A percentile compares a stretch with the other conserved stretches of the same genome.
These are phyloP conservation scores for Invenusta paracnida DNA, from an alignment of 2,888 invertebrate species.

Conservation along the genomic window DNA sequence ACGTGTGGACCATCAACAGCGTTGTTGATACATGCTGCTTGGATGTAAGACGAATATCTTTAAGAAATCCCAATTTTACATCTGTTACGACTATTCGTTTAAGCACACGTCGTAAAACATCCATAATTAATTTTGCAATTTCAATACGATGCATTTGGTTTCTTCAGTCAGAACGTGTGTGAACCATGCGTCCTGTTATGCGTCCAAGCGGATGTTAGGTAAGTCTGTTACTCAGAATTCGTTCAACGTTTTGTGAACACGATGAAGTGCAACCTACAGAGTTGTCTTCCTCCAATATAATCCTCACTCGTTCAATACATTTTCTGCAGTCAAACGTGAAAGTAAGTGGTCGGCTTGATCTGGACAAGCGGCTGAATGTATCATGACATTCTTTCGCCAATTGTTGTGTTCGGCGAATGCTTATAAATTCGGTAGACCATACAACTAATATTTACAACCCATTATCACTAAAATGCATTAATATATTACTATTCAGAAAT, in stretches of 20 bases:
- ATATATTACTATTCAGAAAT: not conserved
- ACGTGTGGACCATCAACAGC: not conserved
- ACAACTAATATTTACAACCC: too few species aligned
- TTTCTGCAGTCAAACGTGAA: too few species aligned
- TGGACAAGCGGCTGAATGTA: not conserved
- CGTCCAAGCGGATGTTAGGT: not conserved
- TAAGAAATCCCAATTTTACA: not conserved
- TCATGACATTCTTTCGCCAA: too few species aligned
- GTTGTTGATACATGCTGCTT: not conserved
- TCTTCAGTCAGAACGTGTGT: too few species aligned
- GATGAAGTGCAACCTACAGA: not conserved
- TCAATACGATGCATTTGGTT: not conserved
- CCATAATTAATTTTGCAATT: not conserved
- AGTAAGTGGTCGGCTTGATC: not conserved
- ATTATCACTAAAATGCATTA: not conserved
- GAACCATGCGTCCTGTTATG: too few species aligned
- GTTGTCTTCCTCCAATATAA: too few species aligned
- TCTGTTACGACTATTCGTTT: too few species aligned
- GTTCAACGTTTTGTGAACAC: not conserved
- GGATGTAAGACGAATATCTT: not conserved
- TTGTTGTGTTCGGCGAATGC: too few species aligned
- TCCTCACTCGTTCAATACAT: too few species aligned
- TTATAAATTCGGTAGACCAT: too few species aligned
- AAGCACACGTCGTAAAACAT: too few species aligned
- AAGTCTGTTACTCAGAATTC: not conserved